phyloP scores from a whole-genome alignment of 1,140 invertebrate species.

The Plodia interpunctella region DNA sequence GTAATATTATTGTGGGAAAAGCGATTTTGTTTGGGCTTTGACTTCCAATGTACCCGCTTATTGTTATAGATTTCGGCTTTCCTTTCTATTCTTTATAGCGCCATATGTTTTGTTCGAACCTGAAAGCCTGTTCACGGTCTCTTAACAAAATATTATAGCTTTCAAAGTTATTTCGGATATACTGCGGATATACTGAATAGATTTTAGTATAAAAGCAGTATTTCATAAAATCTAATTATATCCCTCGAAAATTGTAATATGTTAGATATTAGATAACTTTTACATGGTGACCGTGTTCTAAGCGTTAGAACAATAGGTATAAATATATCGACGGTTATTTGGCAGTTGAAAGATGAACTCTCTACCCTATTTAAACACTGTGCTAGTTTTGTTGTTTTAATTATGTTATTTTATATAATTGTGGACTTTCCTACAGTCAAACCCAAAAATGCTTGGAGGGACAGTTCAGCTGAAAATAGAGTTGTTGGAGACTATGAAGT shows the following conservation, averaged over 20 bases:
- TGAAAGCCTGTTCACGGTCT: constrained; percentile 36
- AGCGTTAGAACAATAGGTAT: too few species aligned
- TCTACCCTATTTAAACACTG: too few species aligned
- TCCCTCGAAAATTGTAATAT: too few species aligned
- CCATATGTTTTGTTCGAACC: constrained; percentile 47
- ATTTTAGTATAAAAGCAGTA: not conserved
- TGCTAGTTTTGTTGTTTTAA: too few species aligned
- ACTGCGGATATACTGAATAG: not conserved
- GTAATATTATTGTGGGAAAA: constrained; percentile 73
- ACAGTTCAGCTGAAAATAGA: constrained; percentile 69
- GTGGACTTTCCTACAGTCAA: constrained; percentile 41
- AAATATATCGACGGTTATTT: too few species aligned
- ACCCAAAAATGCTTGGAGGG: constrained; percentile 63
- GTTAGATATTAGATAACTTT: too few species aligned
- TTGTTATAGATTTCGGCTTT: constrained; percentile 63
- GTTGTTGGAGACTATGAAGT: constrained; percentile 78
- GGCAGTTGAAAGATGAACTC: too few species aligned
- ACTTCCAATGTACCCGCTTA: constrained; percentile 62
- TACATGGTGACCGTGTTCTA: too few species aligned
- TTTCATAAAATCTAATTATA: too few species aligned
- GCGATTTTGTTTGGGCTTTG: constrained; percentile 71
- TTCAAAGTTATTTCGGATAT: constrained; percentile 5
- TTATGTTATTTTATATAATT: too few species aligned
- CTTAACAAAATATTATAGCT: constrained; percentile 17
- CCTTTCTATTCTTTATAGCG: constrained; percentile 51